These are phyloP conservation scores for Rostratula benghalensis DNA, from an alignment of 2,113 vertebrate species.

Conservation along the genomic window DNA sequence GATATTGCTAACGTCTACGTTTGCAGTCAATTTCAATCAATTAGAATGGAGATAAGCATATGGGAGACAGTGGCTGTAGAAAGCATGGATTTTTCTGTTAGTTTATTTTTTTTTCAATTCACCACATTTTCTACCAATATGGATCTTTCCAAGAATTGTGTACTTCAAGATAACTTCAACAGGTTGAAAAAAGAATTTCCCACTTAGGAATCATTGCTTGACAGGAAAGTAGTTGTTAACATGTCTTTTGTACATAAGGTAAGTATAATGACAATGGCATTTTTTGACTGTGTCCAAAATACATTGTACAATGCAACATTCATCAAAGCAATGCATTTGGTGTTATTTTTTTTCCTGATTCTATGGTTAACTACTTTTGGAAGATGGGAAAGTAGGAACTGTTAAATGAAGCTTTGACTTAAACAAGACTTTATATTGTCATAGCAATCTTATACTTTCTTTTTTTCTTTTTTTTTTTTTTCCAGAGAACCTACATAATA, in stretches of 20 bases:
- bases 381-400: neutral
- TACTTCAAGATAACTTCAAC: neutral
- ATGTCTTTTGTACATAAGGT: neutral
- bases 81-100: neutral
- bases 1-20: neutral
- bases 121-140: neutral
- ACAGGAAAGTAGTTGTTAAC: neutral
- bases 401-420: neutral
- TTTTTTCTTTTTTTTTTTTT: neutral
- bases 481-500: neutral
- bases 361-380: neutral
- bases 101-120: neutral
- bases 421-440: neutral
- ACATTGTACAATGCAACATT: neutral
- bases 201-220: neutral
- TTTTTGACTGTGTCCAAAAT: neutral
- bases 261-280: neutral
- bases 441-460: accelerated
- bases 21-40: neutral
- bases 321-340: neutral
- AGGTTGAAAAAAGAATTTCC: neutral
- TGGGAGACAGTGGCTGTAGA: neutral
- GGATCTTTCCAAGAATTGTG: neutral
- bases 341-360: neutral
- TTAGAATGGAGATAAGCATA: accelerated